These are phyloP conservation scores for Pelodytes ibericus DNA, from an alignment of 2,797 vertebrate genomes.

Conservation along the genomic window DNA sequence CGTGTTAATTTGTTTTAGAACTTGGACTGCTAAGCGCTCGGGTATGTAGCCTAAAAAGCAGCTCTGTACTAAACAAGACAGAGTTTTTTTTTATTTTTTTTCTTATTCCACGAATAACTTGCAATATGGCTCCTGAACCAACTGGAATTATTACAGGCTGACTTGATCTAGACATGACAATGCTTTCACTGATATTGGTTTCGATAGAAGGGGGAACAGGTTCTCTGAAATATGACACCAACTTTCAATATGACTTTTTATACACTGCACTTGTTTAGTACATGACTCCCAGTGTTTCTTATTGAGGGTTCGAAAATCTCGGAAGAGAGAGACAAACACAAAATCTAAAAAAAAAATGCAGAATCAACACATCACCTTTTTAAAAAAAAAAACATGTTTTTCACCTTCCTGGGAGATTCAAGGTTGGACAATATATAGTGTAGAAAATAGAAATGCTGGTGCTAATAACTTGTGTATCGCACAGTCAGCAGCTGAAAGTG, in stretches of 20 bases:
- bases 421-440: background rate
- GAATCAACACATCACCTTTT: background rate
- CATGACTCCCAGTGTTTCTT: background rate
- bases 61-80: background rate
- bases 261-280: conserved; percentile 38
- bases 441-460: background rate
- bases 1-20: conserved; percentile 4
- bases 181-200: conserved; percentile 5
- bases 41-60: background rate
- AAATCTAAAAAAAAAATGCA: background rate
- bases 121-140: background rate
- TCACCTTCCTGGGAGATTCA: background rate
- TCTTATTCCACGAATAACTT: background rate
- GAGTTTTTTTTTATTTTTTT: background rate
- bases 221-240: conserved; percentile 1
- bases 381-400: conserved; percentile 11
- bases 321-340: conserved; percentile 3
- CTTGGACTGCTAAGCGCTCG: background rate
- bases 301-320: conserved; percentile 6
- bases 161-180: background rate
- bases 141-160: background rate
- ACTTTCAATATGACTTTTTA: conserved; percentile 16
- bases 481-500: too few species aligned
- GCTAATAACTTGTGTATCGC: too few species aligned
- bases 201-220: background rate